Conservation (phyloP, 2,797 vertebrate genomes). For the Todus mexicanus region DNA sequence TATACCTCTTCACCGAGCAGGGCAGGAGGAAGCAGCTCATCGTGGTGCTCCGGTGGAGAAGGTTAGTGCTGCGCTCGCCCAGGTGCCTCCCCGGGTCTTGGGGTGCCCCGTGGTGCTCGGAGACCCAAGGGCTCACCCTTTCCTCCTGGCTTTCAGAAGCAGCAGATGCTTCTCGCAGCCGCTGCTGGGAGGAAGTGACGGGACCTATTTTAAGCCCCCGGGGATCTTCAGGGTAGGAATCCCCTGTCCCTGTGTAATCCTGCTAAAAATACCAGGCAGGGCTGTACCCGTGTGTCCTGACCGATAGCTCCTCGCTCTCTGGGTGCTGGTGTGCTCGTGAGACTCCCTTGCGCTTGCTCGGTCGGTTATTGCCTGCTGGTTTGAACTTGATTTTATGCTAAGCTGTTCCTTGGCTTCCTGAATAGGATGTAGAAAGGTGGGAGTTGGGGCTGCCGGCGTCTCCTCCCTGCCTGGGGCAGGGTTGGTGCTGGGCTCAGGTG, state of each 20-base stretch:
- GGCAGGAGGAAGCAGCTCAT: background rate
- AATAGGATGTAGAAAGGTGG: background rate
- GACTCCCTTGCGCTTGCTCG: background rate
- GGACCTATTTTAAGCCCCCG: conserved; percentile 22
- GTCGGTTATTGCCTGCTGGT: background rate
- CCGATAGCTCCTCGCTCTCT: background rate
- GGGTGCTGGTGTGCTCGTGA: background rate
- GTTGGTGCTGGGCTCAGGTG: background rate
- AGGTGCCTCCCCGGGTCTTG: fast-evolving
- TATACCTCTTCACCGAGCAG: fast-evolving
- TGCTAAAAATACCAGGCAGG: conserved; percentile 36
- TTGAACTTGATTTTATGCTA: background rate
- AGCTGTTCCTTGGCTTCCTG: background rate
- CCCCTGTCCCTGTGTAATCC: conserved; percentile 39
- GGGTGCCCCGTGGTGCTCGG: background rate
- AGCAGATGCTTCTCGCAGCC: background rate
- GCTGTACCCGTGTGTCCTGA: background rate
- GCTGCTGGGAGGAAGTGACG: conserved; percentile 36
- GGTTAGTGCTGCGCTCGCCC: background rate
- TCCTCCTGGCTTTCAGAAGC: background rate
- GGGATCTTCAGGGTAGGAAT: conserved; percentile 65
- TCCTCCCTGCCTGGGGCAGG: background rate
- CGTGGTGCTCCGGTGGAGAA: fast-evolving
- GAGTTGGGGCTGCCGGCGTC: fast-evolving
- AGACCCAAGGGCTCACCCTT: background rate